These are phyloP conservation scores for Hetaerina titia DNA, from an alignment of 2,888 invertebrate species.

Conservation along the genomic window DNA sequence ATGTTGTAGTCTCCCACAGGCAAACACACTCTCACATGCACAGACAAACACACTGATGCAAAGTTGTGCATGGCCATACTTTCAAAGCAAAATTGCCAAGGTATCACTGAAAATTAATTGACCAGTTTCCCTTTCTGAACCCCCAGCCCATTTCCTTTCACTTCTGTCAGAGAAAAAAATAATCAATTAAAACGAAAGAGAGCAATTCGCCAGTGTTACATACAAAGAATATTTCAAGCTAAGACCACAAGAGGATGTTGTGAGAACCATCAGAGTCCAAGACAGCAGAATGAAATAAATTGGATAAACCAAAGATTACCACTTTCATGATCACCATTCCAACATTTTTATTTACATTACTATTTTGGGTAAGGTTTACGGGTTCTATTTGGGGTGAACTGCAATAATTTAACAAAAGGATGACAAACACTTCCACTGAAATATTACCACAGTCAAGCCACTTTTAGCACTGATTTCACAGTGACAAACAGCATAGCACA, in stretches of 20 bases:
- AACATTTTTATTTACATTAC: slow-evolving; percentile 39
- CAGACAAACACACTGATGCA: slow-evolving; percentile 45
- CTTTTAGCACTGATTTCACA: slow-evolving; percentile 8
- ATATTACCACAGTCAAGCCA: slow-evolving; percentile 22
- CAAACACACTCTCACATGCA: slow-evolving; percentile 33
- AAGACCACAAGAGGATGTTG: slow-evolving; percentile 1
- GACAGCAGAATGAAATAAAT: not conserved
- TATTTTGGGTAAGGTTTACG: slow-evolving; percentile 14
- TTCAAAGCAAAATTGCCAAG: slow-evolving; percentile 23
- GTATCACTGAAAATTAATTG: not conserved
- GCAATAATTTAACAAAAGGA: slow-evolving; percentile 13
- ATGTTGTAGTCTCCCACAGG: not conserved
- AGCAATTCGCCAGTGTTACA: slow-evolving; percentile 1
- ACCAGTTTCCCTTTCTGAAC: not conserved
- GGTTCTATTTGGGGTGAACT: not conserved
- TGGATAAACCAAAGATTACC: slow-evolving; percentile 25
- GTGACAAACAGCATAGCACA: slow-evolving; percentile 24
- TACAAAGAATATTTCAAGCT: slow-evolving; percentile 9
- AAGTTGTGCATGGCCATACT: slow-evolving; percentile 30
- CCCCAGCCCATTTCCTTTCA: slow-evolving; percentile 4
- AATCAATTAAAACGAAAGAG: not conserved
- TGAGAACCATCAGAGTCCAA: not conserved
- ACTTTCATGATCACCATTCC: slow-evolving; percentile 30
- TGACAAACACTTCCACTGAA: slow-evolving; percentile 31
- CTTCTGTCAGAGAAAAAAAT: not conserved